Evolutionary conservation across 1,140 invertebrate genomes (phyloP), one percentile per base, ranked within the genome.

Genomic region (Drosophila lacertosa): DNA sequence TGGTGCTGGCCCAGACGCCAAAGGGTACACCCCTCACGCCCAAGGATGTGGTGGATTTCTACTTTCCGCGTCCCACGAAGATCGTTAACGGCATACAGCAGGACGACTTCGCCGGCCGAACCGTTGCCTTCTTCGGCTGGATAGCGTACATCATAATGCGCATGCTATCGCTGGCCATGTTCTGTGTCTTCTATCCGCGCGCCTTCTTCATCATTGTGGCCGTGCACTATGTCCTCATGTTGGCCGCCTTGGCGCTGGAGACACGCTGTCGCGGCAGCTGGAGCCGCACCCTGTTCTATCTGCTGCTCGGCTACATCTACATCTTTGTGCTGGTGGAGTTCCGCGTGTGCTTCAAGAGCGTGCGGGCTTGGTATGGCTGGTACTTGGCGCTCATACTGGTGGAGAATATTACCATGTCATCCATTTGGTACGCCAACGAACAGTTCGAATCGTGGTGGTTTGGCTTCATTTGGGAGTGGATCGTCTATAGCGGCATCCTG

Each of bases 261-360:
- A 92, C 93, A 0, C 93, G 93, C 16, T 93, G 93, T 66, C 93
- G 93, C 6, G 92, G 92, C 4, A 93, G 92, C 10, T 89, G 92
- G 53, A 92, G 88, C 53, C 90, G 92, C 68, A 92, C 89, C 32
- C 37, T 89, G 0, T 95, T 93, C 90, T 95, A 92, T 91, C 92
- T 93, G 58, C 95, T 92, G 90, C 92, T 96, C 0, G 95, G 94
- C 24, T 93, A 95, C 58, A 92, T 96, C 48, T 96, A 95, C 73
- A 92, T 95, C 26, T 94, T 95, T 80, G 94, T 94, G 80, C 91
- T 95, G 20, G 94, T 96, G 69, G 95, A 96, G 78, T 95, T 95
- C 70, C 95, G 95, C 73, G 93, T 95, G 40, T 94, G 94, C 91
- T 96, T 96, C 73, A 94, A 93, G 54, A 93, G 94, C 70, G 93